Evolutionary conservation across 1,140 invertebrate species (phyloP).

Genomic region (Drosophila malerkotliana): DNA sequence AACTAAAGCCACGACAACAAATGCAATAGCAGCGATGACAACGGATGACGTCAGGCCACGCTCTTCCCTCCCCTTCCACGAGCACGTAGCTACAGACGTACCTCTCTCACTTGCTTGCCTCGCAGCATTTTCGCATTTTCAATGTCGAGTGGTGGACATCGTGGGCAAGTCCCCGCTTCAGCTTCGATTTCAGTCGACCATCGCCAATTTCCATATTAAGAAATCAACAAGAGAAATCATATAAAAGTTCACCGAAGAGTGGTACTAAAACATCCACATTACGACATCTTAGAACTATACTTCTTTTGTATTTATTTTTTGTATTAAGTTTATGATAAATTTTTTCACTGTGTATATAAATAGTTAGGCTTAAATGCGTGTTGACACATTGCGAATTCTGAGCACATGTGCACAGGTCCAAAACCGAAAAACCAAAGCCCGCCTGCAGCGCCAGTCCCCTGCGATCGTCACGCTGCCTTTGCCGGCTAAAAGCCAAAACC

Average conservation of each 20-base stretch:
- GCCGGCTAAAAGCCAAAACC: slow-evolving; percentile 61
- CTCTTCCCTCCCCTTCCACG: neutral
- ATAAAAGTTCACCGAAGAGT: slow-evolving; percentile 18
- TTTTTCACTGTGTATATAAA: slow-evolving; percentile 28
- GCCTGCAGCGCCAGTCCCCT: slow-evolving; percentile 1
- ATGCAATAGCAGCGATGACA: slow-evolving; percentile 33
- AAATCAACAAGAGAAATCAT: slow-evolving; percentile 66
- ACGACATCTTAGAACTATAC: no score
- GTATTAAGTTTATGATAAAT: neutral
- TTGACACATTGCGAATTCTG: slow-evolving; percentile 49
- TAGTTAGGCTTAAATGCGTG: slow-evolving; percentile 22
- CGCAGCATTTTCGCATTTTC: slow-evolving; percentile 30
- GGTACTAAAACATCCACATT: no score
- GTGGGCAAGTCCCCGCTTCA: slow-evolving; percentile 37
- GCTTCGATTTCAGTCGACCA: slow-evolving; percentile 65
- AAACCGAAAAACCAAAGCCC: slow-evolving; percentile 28
- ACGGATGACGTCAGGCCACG: slow-evolving; percentile 65
- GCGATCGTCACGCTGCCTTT: slow-evolving; percentile 22
- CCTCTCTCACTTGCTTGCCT: slow-evolving; percentile 15
- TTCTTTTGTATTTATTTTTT: no score
- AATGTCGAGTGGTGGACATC: slow-evolving; percentile 47
- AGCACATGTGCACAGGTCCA: slow-evolving; percentile 60
- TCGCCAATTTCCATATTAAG: slow-evolving; percentile 70
- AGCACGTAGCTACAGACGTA: no score
- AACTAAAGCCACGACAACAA: slow-evolving; percentile 8